phyloP scores from a whole-genome alignment of 1,140 invertebrate species.

The Drosophila lacertosa region DNA sequence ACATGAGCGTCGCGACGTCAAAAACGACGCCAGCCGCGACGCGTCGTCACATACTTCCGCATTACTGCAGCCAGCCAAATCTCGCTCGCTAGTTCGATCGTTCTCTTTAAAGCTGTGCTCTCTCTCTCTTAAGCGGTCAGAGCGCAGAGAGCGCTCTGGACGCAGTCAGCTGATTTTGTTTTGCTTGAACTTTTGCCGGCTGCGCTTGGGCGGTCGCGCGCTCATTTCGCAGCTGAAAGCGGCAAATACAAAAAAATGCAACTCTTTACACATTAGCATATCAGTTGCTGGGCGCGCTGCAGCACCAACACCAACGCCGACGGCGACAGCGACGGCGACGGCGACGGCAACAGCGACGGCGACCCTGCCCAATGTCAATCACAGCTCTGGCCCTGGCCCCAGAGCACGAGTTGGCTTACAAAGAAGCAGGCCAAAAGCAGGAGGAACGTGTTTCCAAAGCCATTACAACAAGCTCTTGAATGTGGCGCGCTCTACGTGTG shows the following conservation, averaged over 20 bases:
- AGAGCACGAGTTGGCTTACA: constrained; percentile 44
- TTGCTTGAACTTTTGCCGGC: constrained; percentile 82
- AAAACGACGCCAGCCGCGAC: constrained; percentile 7
- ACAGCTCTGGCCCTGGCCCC: constrained; percentile 52
- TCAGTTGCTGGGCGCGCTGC: constrained; percentile 37
- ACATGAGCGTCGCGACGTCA: constrained; percentile 56
- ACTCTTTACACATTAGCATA: constrained; percentile 66
- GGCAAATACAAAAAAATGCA: constrained; percentile 6
- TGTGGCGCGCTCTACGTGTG: constrained; percentile 21
- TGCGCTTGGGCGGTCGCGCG: constrained; percentile 36
- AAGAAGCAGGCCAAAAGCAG: constrained; percentile 69
- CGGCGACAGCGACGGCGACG: constrained; percentile 5
- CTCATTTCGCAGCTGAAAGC: constrained; percentile 45
- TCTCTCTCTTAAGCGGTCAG: constrained; percentile 3
- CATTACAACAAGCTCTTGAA: constrained; percentile 67
- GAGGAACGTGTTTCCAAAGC: constrained; percentile 61
- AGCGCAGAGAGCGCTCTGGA: not conserved
- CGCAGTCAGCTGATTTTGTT: constrained; percentile 77
- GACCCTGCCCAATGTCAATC: constrained; percentile 79
- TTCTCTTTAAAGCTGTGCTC: not conserved
- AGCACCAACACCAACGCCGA: constrained; percentile 19
- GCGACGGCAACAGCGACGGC: constrained; percentile 15
- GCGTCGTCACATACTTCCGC: constrained; percentile 68
- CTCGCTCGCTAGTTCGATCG: constrained; percentile 8
- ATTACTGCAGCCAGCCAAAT: constrained; percentile 62